A percentile compares a stretch with the other conserved stretches of the same genome.
These are phyloP conservation scores for Merodon equestris DNA, from an alignment of 2,888 invertebrate species.

Conservation along the genomic window DNA sequence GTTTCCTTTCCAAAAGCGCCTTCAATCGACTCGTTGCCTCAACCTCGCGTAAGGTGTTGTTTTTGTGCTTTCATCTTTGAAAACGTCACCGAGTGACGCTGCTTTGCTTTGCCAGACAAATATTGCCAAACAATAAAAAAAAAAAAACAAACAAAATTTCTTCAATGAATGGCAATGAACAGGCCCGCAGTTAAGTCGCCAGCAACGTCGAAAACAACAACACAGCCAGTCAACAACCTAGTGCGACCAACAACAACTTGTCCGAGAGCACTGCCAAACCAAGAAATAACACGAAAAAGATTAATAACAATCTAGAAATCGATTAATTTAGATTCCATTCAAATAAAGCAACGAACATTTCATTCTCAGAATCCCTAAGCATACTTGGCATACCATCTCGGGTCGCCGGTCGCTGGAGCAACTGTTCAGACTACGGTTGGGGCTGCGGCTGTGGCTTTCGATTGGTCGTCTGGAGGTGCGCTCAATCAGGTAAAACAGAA, in stretches of 20 bases:
- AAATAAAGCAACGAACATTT: conserved; percentile 62
- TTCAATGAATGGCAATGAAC: conserved; percentile 48
- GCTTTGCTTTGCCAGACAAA: conserved; percentile 32
- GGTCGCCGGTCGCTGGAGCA: neutral
- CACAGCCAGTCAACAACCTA: no score
- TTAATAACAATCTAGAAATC: conserved; percentile 66
- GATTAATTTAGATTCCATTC: conserved; percentile 67
- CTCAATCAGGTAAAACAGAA: conserved; percentile 10
- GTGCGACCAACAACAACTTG: conserved; percentile 17
- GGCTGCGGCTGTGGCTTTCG: neutral
- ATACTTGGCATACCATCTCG: conserved; percentile 58
- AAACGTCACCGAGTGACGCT: conserved; percentile 41
- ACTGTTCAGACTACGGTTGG: neutral
- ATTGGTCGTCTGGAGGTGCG: neutral
- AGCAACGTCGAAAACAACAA: no score
- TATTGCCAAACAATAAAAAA: conserved; percentile 15
- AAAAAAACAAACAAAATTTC: neutral
- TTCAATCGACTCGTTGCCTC: neutral
- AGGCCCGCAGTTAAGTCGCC: no score
- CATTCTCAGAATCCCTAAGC: conserved; percentile 59
- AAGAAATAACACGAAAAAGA: conserved; percentile 54
- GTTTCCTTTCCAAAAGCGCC: neutral
- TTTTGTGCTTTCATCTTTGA: conserved; percentile 7
- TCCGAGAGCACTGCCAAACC: conserved; percentile 24
- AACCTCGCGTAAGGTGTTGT: conserved; percentile 10